Conservation (phyloP, 1,140 invertebrate species). For the Orchesella cincta region DNA sequence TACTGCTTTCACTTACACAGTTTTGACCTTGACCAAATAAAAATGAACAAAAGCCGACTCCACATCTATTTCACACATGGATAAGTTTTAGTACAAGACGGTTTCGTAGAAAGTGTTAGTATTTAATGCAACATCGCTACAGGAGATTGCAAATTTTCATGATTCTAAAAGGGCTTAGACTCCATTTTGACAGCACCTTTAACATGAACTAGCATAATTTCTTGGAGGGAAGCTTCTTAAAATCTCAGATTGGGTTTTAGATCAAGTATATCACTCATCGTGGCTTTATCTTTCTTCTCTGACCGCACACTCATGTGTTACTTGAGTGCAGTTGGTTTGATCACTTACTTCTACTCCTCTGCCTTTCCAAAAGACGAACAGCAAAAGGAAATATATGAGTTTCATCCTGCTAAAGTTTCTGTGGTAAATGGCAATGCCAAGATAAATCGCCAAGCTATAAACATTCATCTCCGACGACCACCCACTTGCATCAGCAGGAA, state of each 20-base stretch:
- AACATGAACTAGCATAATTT: no score
- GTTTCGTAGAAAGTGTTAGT: no score
- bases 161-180: no score
- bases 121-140: no score
- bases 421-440: neutral
- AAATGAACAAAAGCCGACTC: no score
- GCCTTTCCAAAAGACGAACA: neutral
- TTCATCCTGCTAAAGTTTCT: neutral
- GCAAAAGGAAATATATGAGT: neutral
- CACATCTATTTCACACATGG: no score
- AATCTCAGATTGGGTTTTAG: neutral
- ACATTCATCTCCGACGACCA: conserved; percentile 6
- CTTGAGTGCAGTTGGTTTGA: neutral
- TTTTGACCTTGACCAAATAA: no score
- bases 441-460: conserved; percentile 19
- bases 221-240: no score
- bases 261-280: neutral
- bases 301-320: neutral
- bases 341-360: neutral
- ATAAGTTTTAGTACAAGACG: no score
- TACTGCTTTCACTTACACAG: no score
- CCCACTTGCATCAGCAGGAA: conserved; percentile 11
- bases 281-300: neutral
- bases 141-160: no score
- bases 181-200: no score